Evolutionary conservation across 2,888 invertebrate genomes (phyloP), one percentile per base, ranked within the genome.

Genomic region (Parapristionchus giblindavisi): DNA sequence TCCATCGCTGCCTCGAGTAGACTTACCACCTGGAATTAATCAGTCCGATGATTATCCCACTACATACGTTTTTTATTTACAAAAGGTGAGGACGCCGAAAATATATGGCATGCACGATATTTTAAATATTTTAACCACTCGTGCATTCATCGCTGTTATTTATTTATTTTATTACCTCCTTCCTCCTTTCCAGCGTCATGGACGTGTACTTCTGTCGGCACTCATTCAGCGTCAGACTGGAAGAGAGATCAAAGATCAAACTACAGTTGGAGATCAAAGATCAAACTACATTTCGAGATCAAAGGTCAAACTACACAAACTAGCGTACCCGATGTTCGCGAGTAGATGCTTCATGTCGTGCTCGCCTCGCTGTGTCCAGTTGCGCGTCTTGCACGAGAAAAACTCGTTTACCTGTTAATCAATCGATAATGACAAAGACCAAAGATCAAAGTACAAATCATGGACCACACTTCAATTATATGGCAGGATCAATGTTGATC

Each of bases 331-430:
- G 48, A 79, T 73, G 2, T 71, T 66, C 14, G 85, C 80, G 27
- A 85, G 75, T 34, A 83, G 76, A 29, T 81, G 79, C 71, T 81
- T 80, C 52, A 83, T 79, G 29, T 81, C 78, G 29, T 73, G 70
- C 40, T 84, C 84, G 27, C 87, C 87, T 61, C 78, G 77, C 75
- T 87, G 85, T 6, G 76, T 84, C 86, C 87, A 86, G 71, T 87
- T 80, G 60, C 78, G 77, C 17, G 84, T 83, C 58, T 79, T 75
- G 38, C 85, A 85, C 4, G 85, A 78, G 60, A 87, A 87, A 56
- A 77, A 78, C 24, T 81, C 80, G 66, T 85, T 60, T 1, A 72
- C 72, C 72, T 72, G 27, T 32, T 8, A 38, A 61, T n/a, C 27
- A 40, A 11, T 27, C n/a, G n/a, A n/a, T n/a, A n/a, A n/a, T n/a